Base-by-base conservation (phyloP, 2,113 vertebrate genomes). In the Xiphias gladius region DNA sequence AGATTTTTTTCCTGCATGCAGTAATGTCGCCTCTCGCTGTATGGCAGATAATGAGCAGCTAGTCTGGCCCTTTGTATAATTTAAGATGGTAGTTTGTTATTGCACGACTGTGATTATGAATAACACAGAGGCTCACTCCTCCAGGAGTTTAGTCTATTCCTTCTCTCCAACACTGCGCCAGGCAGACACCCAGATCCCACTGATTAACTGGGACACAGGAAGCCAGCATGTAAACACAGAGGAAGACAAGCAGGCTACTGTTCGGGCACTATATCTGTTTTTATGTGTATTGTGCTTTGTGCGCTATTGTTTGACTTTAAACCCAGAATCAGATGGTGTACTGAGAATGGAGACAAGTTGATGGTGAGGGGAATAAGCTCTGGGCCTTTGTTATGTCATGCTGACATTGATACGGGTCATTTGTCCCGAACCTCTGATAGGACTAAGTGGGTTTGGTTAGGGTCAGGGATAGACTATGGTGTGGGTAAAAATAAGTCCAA, bases 161-260 rank as follows among this genome's bases (percentile, higher is more conserved):
- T 68, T 71, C 69, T 71, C 41, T 85, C 76, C 82, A 85, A 28
- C 70, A 64, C 28, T 39, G 69, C n/a, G 35, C 59, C 84, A 58
- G 87, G 84, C 90, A 92, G 91, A 92, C 92, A 83, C 90, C 85
- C 84, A 93, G 92, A 93, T 91, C 84, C 82, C 75, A 0, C 89
- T 89, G 93, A 91, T 93, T 92, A 91, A 90, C 79, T 70, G 69
- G 86, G 90, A 89, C 88, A 79, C 86, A 93, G 92, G 91, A 91
- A 92, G 86, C 90, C 89, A 26, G 84, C 86, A 83, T 89, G 89
- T 92, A 92, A 93, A 93, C 89, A 90, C 77, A 46, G 58, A 64
- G 69, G 79, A 82, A 65, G 87, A 88, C 88, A 80, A 76, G 86
- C 72, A 52, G 74, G 55, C 76, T 80, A 81, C 88, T 80, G 90